Evolutionary conservation across 2,113 vertebrate genomes (phyloP), one percentile per base, ranked within the genome.

Genomic region (Mobula hypostoma): DNA sequence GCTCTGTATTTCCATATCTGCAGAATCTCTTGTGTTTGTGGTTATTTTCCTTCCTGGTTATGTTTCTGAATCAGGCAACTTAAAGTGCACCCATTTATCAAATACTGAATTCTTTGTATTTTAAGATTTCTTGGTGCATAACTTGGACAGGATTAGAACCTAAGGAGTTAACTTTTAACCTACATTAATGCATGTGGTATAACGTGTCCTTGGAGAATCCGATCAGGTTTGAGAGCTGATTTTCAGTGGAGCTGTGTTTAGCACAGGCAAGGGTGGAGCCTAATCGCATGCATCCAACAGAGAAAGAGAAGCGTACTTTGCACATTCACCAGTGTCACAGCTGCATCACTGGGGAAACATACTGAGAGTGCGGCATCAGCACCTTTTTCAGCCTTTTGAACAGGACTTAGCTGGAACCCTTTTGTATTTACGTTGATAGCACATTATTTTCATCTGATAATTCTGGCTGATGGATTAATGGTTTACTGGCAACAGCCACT

Each of bases 131-230:
- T 14, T 74, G 4, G 17, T 48, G 32, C 32, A 66, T 58, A 40
- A 24, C 36, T 9, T 74, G 40, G 68, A 74, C 27, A 72, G 90
- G 9, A 93, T 93, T 72, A 40, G 68, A 74, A 21, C 6, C 36
- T 40, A 93, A 40, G 66, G 90, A 74, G 90, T 93, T 93, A 93
- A 93, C 90, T 72, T 27, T 93, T 36, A 93, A 74, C 70, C 32
- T 17, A 19, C 19, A 72, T 66, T 32, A 72, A 72, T 74, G 68
- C 68, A 72, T 72, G 66, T 48, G 36, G 66, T 74, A n/a, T 74
- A 93, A 70, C 48, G 90, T 93, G 90, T 74, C 90, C 90, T 93
- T 93, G 90, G 90, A 93, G 90, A 93, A 72, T 93, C 90, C 90
- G 68, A 93, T 74, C 90, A 93, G 66, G 19, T 8, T 93, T 72